Base-by-base conservation (phyloP, 2,113 vertebrate genomes). In the Lagopus leucura region DNA sequence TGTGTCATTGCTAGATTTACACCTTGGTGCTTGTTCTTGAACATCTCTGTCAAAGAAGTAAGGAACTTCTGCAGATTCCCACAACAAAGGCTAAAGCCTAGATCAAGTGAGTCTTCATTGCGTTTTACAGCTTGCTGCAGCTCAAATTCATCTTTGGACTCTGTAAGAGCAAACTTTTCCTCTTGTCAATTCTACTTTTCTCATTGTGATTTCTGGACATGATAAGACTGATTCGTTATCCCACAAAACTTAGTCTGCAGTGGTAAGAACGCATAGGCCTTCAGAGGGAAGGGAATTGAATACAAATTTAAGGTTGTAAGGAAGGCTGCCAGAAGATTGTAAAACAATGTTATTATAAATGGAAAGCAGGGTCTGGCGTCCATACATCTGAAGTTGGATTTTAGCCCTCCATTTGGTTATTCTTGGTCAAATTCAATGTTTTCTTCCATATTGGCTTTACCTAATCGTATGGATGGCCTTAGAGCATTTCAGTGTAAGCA, bases 251-350 rank as follows among this genome's bases (percentile, higher is more conserved):
- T n/a, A 45, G 45, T 82, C 64, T 54, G 48, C 60, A 55, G 36
- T 1, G 28, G 34, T 67, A 27, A 27, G 32, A 82, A 82, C 24
- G 60, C 34, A 36, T 1, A 70, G 85, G 10, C 36, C 74, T 82
- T 32, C 66, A 50, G 74, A 0, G 4, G 21, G 42, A 88, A 82
- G 89, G 81, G 71, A 95, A 67, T 2, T 74, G 38, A 77, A 19
- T 40, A 67, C 0, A 4, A 34, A 57, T 82, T 65, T 40, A 7
- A 67, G 78, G 42, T 15, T 57, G 32, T 58, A 50, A 76, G 45
- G 42, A 86, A 40, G 1, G 11, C 58, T 89, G 94, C 84, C 94
- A 96, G 82, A 34, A 77, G 64, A 34, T 55, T 83, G 50, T 88
- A 92, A 94, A 91, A 43, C 28, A 86, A 17, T 66, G 45, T 66